Base-by-base conservation (phyloP, 2,888 invertebrate species). In the Cheilosia soror region DNA sequence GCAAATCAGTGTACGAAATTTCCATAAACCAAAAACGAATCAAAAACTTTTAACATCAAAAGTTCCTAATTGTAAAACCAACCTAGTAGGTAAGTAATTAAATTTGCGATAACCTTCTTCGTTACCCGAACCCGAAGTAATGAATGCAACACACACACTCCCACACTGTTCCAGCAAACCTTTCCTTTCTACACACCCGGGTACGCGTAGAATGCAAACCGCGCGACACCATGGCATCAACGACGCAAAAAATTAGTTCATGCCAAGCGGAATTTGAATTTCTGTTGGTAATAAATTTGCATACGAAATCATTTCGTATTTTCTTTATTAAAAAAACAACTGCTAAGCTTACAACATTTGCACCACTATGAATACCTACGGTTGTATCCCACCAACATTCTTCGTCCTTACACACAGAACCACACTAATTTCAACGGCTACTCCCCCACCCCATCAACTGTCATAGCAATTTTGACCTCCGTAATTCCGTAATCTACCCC, bases 61-160 rank as follows among this genome's bases (percentile, higher is more conserved):
- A 87, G 80, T 87, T 81, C 72, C 72, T 83, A 87, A 87, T 87
- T 87, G 77, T 82, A 73, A 87, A 84, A 81, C 77, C 75, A 77
- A 83, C 75, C 79, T 81, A 62, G 58, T 57, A 84, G 76, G 80
- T 57, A 84, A 79, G 77, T 87, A 87, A 87, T 87, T 87, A 75
- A 87, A 87, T 87, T 80, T 75, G 77, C 80, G 77, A 81, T 87
- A 87, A 79, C 63, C 79, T 75, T 78, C 79, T 71, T 79, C 65
- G 79, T 79, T 79, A 69, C 65, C 75, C 57, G 25, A 53, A 69
- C 65, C 75, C 57, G 25, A 53, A 69, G 58, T 75, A 69, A 84
- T 63, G 47, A 73, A 65, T 40, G 53, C 73, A 42, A 40, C 37
- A 75, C 31, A 75, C 62, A 72, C 62, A 40, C 13, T 1, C 53